These are phyloP conservation scores for Streptopelia turtur DNA, from an alignment of 2,797 vertebrate genomes.

Conservation along the genomic window DNA sequence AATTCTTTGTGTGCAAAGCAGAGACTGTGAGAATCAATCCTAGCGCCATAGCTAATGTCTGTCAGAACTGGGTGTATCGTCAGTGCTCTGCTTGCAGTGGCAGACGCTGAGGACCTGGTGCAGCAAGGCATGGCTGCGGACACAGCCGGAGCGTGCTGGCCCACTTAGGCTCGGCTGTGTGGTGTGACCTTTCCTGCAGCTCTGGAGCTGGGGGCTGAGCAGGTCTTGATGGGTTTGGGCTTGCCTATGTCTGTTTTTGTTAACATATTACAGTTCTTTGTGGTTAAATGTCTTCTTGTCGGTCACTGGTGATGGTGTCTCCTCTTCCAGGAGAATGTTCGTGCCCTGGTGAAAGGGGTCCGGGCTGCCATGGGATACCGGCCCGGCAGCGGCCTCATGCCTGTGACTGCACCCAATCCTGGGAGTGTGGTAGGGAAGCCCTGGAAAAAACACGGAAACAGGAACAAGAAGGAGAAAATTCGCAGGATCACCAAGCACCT, in stretches of 20 bases:
- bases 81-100: neutral
- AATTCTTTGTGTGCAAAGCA: slow-evolving; percentile 6
- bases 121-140: neutral
- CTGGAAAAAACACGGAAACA: slow-evolving; percentile 97
- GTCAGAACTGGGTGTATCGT: neutral
- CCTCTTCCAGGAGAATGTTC: slow-evolving; percentile 87
- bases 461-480: slow-evolving; percentile 95
- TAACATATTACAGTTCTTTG: neutral
- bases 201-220: neutral
- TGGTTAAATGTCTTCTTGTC: neutral
- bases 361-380: slow-evolving; percentile 90
- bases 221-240: neutral
- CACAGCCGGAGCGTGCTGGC: neutral
- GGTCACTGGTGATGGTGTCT: neutral
- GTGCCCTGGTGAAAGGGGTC: slow-evolving; percentile 90
- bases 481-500: slow-evolving; percentile 92
- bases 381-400: slow-evolving; percentile 77
- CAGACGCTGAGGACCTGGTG: accelerated
- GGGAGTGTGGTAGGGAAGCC: slow-evolving; percentile 83
- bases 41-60: neutral
- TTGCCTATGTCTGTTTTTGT: neutral
- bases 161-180: neutral
- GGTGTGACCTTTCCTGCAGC: neutral
- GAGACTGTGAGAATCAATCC: neutral
- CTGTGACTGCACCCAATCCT: slow-evolving; percentile 12